Evolutionary conservation across 2,888 invertebrate species (phyloP).

Genomic region (Drosophila atroscutellata): DNA sequence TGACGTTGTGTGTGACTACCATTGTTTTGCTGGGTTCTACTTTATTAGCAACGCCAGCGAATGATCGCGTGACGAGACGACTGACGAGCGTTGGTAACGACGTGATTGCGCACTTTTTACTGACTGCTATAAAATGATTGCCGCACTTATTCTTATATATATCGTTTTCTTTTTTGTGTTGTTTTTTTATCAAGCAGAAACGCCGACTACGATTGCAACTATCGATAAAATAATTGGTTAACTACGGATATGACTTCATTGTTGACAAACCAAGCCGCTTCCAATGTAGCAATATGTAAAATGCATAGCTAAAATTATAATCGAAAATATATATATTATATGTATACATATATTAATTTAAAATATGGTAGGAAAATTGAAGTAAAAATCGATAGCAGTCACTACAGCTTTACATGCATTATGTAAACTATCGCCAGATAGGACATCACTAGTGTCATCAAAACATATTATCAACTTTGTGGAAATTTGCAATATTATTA

Average conservation of each 20-base stretch:
- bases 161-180: constrained; percentile 23
- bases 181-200: constrained; percentile 16
- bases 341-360: not conserved
- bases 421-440: constrained; percentile 39
- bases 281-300: not conserved
- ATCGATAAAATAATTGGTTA: constrained; percentile 23
- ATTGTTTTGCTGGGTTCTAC: constrained; percentile 70
- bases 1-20: constrained; percentile 84
- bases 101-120: constrained; percentile 63
- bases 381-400: not conserved
- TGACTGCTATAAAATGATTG: constrained; percentile 43
- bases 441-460: constrained; percentile 28
- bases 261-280: not conserved
- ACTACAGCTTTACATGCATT: constrained; percentile 1
- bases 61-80: constrained; percentile 59
- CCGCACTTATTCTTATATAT: constrained; percentile 37
- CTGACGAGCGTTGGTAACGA: constrained; percentile 40
- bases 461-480: constrained; percentile 54
- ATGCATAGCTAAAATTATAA: not conserved
- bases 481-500: constrained; percentile 27
- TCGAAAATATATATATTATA: not conserved
- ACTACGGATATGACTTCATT: not conserved
- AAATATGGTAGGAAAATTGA: not conserved
- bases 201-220: constrained; percentile 22
- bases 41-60: constrained; percentile 41